Percentiles rank a stretch among this genome's conserved stretches.
Conservation (phyloP, 2,113 vertebrate genomes). For the Eonycteris spelaea region DNA sequence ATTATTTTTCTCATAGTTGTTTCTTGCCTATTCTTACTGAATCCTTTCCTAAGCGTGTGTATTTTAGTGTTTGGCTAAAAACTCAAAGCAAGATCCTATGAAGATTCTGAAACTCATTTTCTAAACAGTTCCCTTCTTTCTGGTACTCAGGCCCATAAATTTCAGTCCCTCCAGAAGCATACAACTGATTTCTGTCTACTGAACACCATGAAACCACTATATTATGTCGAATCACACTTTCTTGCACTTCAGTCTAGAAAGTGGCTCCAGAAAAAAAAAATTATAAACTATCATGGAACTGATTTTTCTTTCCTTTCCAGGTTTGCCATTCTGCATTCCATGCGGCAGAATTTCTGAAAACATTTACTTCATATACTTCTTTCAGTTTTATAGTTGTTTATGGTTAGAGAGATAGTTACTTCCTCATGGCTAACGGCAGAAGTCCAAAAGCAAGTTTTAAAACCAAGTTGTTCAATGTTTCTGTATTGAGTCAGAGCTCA, state of each 20-base stretch:
- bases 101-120: background rate
- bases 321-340: background rate
- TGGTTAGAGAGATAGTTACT: background rate
- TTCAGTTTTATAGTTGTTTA: background rate
- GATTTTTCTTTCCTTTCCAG: background rate
- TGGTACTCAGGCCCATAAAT: background rate
- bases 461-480: background rate
- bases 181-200: background rate
- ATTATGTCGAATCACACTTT: accelerated
- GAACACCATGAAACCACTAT: background rate
- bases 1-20: background rate
- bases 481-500: background rate
- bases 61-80: background rate
- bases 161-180: background rate
- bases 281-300: background rate
- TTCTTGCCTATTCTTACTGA: background rate
- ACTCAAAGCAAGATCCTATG: background rate
- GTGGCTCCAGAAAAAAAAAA: background rate
- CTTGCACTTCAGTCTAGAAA: background rate
- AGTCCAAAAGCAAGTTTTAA: background rate
- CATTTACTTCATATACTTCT: background rate
- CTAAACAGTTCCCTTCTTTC: background rate
- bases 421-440: background rate
- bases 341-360: background rate
- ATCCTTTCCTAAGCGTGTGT: background rate